A percentile compares a stretch with the other conserved stretches of the same genome.
These are phyloP conservation scores for Epizoanthus illoricatus DNA, from an alignment of 92 coral and sea anemone genomes.

Conservation along the genomic window DNA sequence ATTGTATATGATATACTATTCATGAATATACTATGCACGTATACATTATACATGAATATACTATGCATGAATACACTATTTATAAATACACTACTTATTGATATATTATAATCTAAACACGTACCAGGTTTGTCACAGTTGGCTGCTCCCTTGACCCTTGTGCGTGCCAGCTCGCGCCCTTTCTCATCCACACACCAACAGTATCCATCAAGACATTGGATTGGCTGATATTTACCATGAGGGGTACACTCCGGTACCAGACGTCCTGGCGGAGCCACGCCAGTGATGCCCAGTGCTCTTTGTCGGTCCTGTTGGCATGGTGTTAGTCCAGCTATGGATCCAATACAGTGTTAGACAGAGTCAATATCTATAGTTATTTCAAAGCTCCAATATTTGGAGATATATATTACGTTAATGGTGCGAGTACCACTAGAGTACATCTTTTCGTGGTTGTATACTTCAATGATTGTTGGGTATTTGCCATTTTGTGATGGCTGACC, in stretches of 20 bases:
- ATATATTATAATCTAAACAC: background rate
- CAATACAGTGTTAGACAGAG: background rate
- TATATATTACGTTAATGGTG: too few relatives aligned
- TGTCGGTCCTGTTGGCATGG: conserved; percentile 27
- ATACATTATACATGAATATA: too few relatives aligned
- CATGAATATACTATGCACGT: too few relatives aligned
- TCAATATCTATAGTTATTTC: background rate
- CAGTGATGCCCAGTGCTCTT: conserved; percentile 26
- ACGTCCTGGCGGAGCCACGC: conserved; percentile 47
- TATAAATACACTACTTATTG: too few relatives aligned
- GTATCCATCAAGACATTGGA: conserved; percentile 68
- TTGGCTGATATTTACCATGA: conserved; percentile 71
- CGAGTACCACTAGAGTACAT: too few relatives aligned
- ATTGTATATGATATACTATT: too few relatives aligned
- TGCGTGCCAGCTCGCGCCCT: conserved; percentile 64
- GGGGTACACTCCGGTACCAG: conserved; percentile 73
- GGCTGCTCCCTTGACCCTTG: conserved; percentile 48
- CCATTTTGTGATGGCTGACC: too few relatives aligned
- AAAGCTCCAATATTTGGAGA: background rate
- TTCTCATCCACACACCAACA: conserved; percentile 87
- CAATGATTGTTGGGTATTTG: too few relatives aligned
- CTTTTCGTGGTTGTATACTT: too few relatives aligned
- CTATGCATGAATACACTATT: too few relatives aligned
- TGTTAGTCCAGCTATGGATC: conserved; percentile 19
- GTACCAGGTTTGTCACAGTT: conserved; percentile 28